Percentiles rank a stretch among this genome's conserved stretches.
phyloP scores from a whole-genome alignment of 2,797 vertebrate species.

The Protonibea diacanthus region DNA sequence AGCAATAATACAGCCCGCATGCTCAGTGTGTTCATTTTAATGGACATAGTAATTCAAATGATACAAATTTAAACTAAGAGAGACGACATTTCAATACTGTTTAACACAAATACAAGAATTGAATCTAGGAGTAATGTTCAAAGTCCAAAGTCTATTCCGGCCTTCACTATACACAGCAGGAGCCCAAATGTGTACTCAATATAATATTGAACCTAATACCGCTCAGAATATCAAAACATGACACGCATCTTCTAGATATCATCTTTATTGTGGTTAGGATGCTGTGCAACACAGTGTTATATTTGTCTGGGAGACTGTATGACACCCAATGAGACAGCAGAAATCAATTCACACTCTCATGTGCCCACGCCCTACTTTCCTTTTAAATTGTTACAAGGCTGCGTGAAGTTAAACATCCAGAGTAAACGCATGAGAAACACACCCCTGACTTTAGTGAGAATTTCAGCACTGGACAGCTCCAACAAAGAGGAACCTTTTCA shows the following conservation, averaged over 20 bases:
- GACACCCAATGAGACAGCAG: constrained; percentile 22
- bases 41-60: constrained; percentile 6
- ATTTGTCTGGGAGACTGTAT: constrained; percentile 16
- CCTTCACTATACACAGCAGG: not conserved
- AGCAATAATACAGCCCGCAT: constrained; percentile 23
- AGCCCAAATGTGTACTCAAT: constrained; percentile 8
- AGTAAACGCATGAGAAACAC: not conserved
- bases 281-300: constrained; percentile 7
- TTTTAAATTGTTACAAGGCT: constrained; percentile 25
- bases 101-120: not conserved
- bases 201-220: constrained; percentile 12
- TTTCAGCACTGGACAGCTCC: constrained; percentile 64
- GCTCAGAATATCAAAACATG: constrained; percentile 22
- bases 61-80: not conserved
- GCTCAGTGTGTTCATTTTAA: constrained; percentile 9
- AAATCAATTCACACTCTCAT: constrained; percentile 33
- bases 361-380: not conserved
- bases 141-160: not conserved
- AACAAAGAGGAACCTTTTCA: constrained; percentile 8
- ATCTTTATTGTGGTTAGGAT: constrained; percentile 29
- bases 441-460: not conserved
- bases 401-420: not conserved
- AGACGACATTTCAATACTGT: not conserved
- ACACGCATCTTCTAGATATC: constrained; percentile 15
- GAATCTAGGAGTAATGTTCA: not conserved